Evolutionary conservation across 2,888 invertebrate genomes (phyloP), one percentile per base, ranked within the genome.

Genomic region (Cenopis cana): DNA sequence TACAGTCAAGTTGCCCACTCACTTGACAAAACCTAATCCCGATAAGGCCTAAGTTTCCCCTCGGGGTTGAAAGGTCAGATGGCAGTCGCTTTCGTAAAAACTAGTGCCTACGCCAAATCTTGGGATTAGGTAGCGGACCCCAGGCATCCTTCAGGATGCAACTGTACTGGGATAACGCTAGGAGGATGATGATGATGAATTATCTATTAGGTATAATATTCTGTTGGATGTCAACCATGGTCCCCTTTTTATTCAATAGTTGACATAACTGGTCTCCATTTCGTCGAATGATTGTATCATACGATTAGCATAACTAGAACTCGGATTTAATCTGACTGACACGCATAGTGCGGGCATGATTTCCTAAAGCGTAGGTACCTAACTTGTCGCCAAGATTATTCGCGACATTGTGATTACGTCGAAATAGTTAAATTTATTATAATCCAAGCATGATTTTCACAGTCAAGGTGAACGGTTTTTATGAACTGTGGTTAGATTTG

Each of bases 301-400:
- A 56, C 70, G 74, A 33, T 88, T 86, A 84, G 70, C 85, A 87
- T 88, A 88, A 88, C 87, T 77, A 72, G 86, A 82, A 78, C 65
- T 75, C 68, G 12, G 57, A 12, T 38, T 57, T 74, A 76, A 78
- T 79, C 65, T 60, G 54, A 46, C 17, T 49, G 36, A 36, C 70
- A 66, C 66, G 70, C 36, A 17, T 54, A 68, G 60, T 52, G 11
- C 11, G 12, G 36, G 36, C 46, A 55, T 66, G 57, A 60, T 38
- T 59, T 65, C 57, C 59, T 69, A 33, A 57, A 59, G 50, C 41
- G 18, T 46, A 61, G 24, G 29, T 50, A n/a, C n/a, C n/a, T n/a
- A n/a, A n/a, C n/a, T n/a, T 5, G 41, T 50, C 9, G 14, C 9
- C 33, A 36, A 36, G 50, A 50, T 50, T 50, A 49, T 46, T 52